These are phyloP conservation scores for Terrapene triunguis DNA, from an alignment of 2,113 vertebrate genomes.

Conservation along the genomic window DNA sequence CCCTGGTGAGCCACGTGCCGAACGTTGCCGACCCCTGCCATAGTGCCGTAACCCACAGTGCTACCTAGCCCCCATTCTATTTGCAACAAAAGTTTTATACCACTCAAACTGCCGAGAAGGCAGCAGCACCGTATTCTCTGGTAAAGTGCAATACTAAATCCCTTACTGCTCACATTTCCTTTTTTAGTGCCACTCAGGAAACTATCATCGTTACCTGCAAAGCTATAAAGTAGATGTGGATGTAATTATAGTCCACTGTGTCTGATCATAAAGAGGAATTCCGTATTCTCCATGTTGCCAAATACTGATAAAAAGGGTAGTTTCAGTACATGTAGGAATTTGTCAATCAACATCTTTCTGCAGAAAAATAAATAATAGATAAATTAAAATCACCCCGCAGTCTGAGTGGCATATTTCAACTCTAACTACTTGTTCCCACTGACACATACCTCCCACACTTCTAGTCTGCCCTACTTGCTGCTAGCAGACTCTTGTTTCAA, in stretches of 20 bases:
- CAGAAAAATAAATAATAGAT: background rate
- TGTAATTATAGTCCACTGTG: background rate
- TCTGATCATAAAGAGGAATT: background rate
- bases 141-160: background rate
- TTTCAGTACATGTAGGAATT: fast-evolving
- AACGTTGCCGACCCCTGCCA: too few relatives aligned
- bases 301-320: background rate
- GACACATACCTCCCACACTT: background rate
- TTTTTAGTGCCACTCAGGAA: background rate
- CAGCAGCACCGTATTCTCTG: background rate
- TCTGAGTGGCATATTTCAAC: background rate
- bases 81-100: background rate
- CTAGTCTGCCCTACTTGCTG: background rate
- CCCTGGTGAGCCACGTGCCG: too few relatives aligned
- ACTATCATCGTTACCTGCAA: fast-evolving
- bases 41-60: too few relatives aligned
- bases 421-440: background rate
- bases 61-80: background rate
- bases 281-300: background rate
- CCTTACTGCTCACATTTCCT: fast-evolving
- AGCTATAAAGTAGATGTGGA: background rate
- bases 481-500: background rate
- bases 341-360: background rate
- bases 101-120: background rate
- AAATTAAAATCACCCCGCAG: background rate